Percentiles rank a stretch among this genome's conserved stretches.
Evolutionary conservation across 2,888 invertebrate species (phyloP).

Genomic region (Leucozona laternaria): DNA sequence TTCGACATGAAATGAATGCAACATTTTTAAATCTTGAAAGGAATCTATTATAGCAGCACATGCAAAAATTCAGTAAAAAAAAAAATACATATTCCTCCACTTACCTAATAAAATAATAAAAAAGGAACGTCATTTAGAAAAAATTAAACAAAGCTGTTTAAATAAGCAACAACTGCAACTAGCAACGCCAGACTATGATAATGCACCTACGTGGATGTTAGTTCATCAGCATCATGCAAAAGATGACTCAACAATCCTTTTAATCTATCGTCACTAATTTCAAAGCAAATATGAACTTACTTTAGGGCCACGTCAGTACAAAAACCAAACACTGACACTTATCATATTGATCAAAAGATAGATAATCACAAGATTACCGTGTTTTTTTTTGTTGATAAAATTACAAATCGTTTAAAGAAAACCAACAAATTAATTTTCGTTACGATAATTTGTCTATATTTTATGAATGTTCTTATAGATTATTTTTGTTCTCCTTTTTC

Average conservation of each 20-base stretch:
- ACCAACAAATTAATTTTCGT: background rate
- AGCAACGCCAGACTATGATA: background rate
- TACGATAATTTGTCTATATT: constrained; percentile 48
- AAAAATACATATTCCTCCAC: too few species aligned
- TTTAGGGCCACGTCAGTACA: constrained; percentile 32
- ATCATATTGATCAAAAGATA: background rate
- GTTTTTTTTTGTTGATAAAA: background rate
- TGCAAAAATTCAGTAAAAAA: too few species aligned
- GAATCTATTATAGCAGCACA: too few species aligned
- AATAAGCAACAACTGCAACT: background rate
- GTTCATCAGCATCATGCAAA: background rate
- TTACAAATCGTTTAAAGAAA: background rate
- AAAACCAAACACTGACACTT: background rate
- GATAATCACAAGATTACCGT: background rate
- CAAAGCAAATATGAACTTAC: too few species aligned
- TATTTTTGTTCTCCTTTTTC: background rate
- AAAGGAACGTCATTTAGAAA: too few species aligned
- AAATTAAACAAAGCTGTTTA: too few species aligned
- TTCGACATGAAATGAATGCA: too few species aligned
- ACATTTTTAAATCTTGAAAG: too few species aligned
- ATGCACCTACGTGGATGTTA: background rate
- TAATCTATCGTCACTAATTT: background rate
- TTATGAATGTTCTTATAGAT: constrained; percentile 29
- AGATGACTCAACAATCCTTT: constrained; percentile 27
- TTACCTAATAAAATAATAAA: too few species aligned